Evolutionary conservation across 2,888 invertebrate species (phyloP).

Genomic region (Eulithis testata): DNA sequence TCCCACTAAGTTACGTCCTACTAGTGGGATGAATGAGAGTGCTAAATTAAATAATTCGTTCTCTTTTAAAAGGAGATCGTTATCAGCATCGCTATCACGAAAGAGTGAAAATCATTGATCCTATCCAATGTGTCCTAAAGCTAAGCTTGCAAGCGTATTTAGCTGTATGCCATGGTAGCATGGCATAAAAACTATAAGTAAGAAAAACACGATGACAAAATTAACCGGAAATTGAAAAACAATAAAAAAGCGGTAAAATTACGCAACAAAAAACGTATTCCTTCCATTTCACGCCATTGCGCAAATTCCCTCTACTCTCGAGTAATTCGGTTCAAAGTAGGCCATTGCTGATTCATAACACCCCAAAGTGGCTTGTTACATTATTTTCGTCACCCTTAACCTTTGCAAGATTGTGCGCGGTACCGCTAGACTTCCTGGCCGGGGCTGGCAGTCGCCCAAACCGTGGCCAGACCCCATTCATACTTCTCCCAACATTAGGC

Average conservation of each 20-base stretch:
- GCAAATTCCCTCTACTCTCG: slow-evolving; percentile 24
- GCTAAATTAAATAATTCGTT: too few relatives aligned
- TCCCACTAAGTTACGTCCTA: too few relatives aligned
- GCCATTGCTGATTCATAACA: slow-evolving; percentile 48
- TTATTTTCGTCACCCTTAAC: slow-evolving; percentile 73
- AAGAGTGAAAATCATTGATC: too few relatives aligned
- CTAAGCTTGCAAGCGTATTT: too few relatives aligned
- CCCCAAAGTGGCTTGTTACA: slow-evolving; percentile 57
- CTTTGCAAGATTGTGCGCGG: slow-evolving; percentile 58
- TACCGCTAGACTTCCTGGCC: slow-evolving; percentile 36
- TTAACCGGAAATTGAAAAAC: not conserved
- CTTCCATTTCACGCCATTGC: slow-evolving; percentile 35
- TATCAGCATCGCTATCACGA: too few relatives aligned
- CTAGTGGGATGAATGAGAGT: too few relatives aligned
- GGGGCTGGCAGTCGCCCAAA: slow-evolving; percentile 38
- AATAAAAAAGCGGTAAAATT: slow-evolving; percentile 9
- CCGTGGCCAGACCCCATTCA: slow-evolving; percentile 36
- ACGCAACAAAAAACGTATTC: slow-evolving; percentile 18
- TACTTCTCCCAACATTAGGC: slow-evolving; percentile 37
- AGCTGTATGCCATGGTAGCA: not conserved
- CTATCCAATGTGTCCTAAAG: too few relatives aligned
- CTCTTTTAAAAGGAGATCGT: too few relatives aligned
- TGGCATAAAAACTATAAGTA: too few relatives aligned
- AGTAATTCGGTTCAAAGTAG: slow-evolving; percentile 36
- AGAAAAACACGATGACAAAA: too few relatives aligned